phyloP scores from a whole-genome alignment of 2,113 vertebrate genomes.

The Corythornis vintsioides region DNA sequence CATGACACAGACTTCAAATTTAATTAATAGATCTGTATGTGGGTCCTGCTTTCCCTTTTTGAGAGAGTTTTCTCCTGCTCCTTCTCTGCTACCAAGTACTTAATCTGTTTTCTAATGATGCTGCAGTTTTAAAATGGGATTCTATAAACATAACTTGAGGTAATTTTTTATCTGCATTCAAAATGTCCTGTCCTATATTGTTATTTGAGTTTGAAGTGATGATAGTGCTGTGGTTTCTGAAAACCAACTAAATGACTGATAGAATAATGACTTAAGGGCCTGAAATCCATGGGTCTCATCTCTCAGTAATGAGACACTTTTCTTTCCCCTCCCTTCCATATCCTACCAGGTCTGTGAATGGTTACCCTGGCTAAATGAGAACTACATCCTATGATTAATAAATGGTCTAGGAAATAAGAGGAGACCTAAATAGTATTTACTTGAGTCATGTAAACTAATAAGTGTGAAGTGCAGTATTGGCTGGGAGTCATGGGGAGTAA shows the following conservation, averaged over 20 bases:
- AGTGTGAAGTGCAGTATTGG: background rate
- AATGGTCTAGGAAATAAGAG: background rate
- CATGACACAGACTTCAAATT: background rate
- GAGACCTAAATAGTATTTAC: background rate
- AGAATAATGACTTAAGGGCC: background rate
- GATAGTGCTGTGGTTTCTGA: background rate
- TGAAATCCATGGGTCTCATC: background rate
- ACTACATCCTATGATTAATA: background rate
- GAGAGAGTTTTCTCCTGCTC: background rate
- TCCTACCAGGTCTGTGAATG: background rate
- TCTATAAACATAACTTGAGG: background rate
- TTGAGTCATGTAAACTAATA: constrained; percentile 4
- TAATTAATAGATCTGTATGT: background rate
- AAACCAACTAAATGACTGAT: background rate
- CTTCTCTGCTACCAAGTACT: background rate
- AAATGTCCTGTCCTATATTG: background rate
- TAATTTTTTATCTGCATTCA: background rate
- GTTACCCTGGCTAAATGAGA: background rate
- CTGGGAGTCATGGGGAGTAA: background rate
- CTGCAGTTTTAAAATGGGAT: background rate
- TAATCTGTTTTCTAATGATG: background rate
- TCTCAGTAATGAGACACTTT: background rate
- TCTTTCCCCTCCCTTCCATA: background rate
- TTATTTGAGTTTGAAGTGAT: background rate
- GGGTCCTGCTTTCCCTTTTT: background rate